Conservation (phyloP, 1,140 invertebrate genomes). For the Eurosta solidaginis region DNA sequence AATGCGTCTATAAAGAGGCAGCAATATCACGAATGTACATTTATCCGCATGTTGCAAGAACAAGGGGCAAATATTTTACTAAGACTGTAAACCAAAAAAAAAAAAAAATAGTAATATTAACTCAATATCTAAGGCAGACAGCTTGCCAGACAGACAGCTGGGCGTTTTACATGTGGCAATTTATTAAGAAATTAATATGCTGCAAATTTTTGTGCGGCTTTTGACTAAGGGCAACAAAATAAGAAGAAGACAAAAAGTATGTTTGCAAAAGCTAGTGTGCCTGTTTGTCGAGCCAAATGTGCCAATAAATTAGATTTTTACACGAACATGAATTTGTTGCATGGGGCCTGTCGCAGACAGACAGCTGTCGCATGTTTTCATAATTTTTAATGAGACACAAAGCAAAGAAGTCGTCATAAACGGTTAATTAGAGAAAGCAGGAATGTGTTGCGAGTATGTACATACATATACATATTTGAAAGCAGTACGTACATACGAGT, state of each 20-base stretch:
- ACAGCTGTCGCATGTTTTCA: conserved; percentile 28
- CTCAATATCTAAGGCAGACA: no score
- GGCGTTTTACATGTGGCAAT: conserved; percentile 13
- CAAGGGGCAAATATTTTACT: background rate
- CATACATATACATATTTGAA: no score
- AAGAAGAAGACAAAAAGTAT: background rate
- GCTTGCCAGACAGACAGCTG: background rate
- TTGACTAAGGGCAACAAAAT: background rate
- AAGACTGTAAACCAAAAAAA: background rate
- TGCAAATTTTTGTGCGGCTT: background rate
- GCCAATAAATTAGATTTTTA: conserved; percentile 3
- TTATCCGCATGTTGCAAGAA: no score
- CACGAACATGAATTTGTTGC: background rate
- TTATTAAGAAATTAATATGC: conserved; percentile 19
- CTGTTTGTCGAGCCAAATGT: background rate
- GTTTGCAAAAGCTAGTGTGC: background rate
- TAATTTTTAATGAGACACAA: conserved; percentile 20
- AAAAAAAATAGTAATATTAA: background rate
- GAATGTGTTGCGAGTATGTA: no score
- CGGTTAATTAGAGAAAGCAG: no score
- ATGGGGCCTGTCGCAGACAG: background rate
- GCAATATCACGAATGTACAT: background rate
- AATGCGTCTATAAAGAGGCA: background rate
- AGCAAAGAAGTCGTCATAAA: no score
- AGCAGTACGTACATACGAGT: no score